Percentiles rank a stretch among this genome's conserved stretches.
These are phyloP conservation scores for Chrysodeixis includens DNA, from an alignment of 2,888 invertebrate species.

Conservation along the genomic window DNA sequence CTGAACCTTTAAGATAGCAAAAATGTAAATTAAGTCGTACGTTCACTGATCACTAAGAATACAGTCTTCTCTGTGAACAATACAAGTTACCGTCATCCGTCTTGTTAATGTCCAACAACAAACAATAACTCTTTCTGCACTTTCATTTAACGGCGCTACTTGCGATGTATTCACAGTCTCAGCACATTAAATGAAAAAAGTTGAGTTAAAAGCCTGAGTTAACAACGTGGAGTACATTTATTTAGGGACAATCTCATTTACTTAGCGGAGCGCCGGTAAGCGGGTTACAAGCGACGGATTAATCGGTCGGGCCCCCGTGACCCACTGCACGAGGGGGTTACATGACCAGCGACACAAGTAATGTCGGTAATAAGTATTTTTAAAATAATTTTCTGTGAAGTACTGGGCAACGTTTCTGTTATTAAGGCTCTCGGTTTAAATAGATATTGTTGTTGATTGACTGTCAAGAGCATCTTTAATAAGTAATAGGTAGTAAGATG, in stretches of 20 bases:
- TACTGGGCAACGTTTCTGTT: background rate
- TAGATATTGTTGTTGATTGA: too few relatives aligned
- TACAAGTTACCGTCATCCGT: background rate
- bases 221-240: constrained; percentile 52
- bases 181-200: constrained; percentile 28
- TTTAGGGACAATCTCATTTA: constrained; percentile 51
- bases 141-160: background rate
- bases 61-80: background rate
- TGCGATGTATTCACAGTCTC: constrained; percentile 10
- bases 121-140: background rate
- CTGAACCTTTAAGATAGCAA: background rate
- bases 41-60: background rate
- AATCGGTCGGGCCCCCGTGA: constrained; percentile 49
- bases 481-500: too few relatives aligned
- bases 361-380: background rate
- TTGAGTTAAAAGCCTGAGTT: constrained; percentile 35
- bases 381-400: background rate
- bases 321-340: constrained; percentile 33
- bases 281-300: constrained; percentile 36
- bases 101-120: background rate
- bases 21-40: too few relatives aligned
- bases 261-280: constrained; percentile 40
- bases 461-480: too few relatives aligned
- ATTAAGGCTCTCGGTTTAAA: too few relatives aligned
- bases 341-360: constrained; percentile 15